Evolutionary conservation across 2,888 invertebrate species (phyloP), one percentile per base, ranked within the genome.

Genomic region (Archips crataeganus): DNA sequence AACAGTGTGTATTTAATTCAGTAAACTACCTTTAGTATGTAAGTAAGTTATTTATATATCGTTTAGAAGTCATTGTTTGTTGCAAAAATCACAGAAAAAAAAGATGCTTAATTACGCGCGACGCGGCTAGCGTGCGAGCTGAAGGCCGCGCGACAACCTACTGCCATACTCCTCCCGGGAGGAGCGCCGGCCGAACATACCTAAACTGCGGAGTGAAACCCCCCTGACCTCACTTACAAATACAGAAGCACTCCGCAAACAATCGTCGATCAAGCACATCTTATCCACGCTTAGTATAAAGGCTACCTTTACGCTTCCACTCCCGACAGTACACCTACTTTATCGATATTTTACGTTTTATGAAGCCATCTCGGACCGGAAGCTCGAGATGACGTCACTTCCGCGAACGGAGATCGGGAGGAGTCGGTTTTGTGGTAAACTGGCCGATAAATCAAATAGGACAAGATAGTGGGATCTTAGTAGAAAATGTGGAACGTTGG

Each of bases 331-430:
- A 54, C 54, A 47, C 62, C 23, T 23, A 47, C 42, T 32, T 47
- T 61, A 57, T 61, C 67, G 34, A 62, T 57, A 72, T 67, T 72
- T 64, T 11, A 36, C 32, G 54, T 67, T 72, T 62, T 62, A 61
- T 23, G 71, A 71, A 66, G 3, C 47, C 54, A 45, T 72, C 36
- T 9, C 34, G 61, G 45, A 62, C 66, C 67, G 71, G 71, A 72
- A 54, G 67, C 54, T 45, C 36, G 32, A 15, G 70, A 54, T 34
- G 51, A 67, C 47, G 23, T 62, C 67, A 62, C 67, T 72, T 72
- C 71, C 71, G 49, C 32, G 11, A 3, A 11, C 15, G 66, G 65
- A 65, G 65, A 65, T 65, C 51, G 51, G 65, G 67, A 10, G 61
- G 71, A 60, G 51, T 61, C 51, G 42, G 36, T 62, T 71, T 42